phyloP scores from a whole-genome alignment of 1,140 invertebrate genomes.

The Acromyrmex heyeri region DNA sequence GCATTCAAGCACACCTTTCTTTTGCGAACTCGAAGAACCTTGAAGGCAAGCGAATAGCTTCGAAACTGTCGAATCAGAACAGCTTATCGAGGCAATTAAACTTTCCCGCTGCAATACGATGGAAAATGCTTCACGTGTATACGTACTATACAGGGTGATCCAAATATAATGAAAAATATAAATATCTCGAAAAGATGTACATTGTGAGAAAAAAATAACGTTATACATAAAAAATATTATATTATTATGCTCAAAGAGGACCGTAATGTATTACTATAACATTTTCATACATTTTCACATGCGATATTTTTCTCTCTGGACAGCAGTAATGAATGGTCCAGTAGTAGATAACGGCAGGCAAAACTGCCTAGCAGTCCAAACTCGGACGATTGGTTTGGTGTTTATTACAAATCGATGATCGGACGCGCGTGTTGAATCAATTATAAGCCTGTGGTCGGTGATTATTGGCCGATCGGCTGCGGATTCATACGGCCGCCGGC shows the following conservation, averaged over 20 bases:
- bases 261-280: too few species aligned
- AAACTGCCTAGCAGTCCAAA: slow-evolving; percentile 12
- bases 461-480: slow-evolving; percentile 37
- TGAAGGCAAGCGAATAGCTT: slow-evolving; percentile 38
- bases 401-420: slow-evolving; percentile 65
- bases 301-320: too few species aligned
- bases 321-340: slow-evolving; percentile 26
- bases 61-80: slow-evolving; percentile 71
- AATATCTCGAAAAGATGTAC: too few species aligned
- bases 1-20: slow-evolving; percentile 34
- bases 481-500: slow-evolving; percentile 18
- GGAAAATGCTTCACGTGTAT: slow-evolving; percentile 42
- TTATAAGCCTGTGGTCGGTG: slow-evolving; percentile 55
- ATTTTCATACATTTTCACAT: too few species aligned
- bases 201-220: too few species aligned
- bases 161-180: too few species aligned
- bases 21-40: slow-evolving; percentile 33
- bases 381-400: slow-evolving; percentile 43
- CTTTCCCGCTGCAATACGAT: slow-evolving; percentile 47
- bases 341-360: not conserved
- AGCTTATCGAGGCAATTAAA: slow-evolving; percentile 75
- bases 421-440: slow-evolving; percentile 65
- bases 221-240: too few species aligned
- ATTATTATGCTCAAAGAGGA: too few species aligned
- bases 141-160: not conserved